phyloP scores from a whole-genome alignment of 2,888 invertebrate species.

The Callinectes sapidus region DNA sequence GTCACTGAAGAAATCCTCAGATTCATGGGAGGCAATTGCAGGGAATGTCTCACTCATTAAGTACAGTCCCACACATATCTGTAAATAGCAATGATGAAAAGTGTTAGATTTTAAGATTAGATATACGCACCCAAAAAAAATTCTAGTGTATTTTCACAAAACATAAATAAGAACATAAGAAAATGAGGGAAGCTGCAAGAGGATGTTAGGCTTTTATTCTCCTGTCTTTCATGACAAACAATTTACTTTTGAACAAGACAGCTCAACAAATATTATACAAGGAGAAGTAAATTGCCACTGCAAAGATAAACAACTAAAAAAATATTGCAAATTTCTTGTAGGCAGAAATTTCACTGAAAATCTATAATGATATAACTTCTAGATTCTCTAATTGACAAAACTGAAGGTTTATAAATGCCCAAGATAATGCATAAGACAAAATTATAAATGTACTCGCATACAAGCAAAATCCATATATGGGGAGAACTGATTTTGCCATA shows the following conservation, averaged over 20 bases:
- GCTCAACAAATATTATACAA: neutral
- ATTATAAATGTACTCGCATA: neutral
- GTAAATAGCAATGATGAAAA: slow-evolving; percentile 26
- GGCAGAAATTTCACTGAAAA: too few relatives aligned
- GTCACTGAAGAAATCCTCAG: slow-evolving; percentile 57
- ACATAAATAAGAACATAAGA: neutral
- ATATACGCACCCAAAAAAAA: neutral
- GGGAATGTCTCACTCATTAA: slow-evolving; percentile 65
- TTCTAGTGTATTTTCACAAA: neutral
- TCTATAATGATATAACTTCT: too few relatives aligned
- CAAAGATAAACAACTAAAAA: neutral
- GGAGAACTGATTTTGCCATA: neutral
- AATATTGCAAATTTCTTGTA: neutral
- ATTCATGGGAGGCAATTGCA: slow-evolving; percentile 44
- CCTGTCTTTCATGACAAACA: neutral
- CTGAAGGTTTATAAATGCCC: too few relatives aligned
- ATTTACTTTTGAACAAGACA: neutral
- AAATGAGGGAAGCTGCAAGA: too few relatives aligned
- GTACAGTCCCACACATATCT: slow-evolving; percentile 61
- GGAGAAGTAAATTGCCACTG: neutral
- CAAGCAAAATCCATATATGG: neutral
- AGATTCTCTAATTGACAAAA: too few relatives aligned
- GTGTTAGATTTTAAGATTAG: neutral
- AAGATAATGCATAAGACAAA: neutral
- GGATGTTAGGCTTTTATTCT: neutral